These are phyloP conservation scores for Zaprionus lachaisei DNA, from an alignment of 1,140 invertebrate genomes.

Conservation along the genomic window DNA sequence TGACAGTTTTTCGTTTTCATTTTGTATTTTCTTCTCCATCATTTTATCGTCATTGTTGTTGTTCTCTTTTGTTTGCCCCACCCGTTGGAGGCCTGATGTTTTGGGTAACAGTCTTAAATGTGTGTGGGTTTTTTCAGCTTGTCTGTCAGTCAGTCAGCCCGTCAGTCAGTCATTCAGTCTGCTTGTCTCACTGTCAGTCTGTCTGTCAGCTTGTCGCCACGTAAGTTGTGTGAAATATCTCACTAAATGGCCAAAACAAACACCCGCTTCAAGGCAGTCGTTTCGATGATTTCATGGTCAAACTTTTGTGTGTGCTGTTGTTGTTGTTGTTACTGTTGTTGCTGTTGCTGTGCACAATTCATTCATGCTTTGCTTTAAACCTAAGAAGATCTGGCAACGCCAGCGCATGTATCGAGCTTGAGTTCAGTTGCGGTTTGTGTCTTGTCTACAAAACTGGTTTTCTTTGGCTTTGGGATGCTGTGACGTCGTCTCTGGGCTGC, in stretches of 20 bases:
- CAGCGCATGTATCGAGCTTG: neutral
- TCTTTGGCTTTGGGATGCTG: conserved; percentile 39
- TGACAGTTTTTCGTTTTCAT: conserved; percentile 70
- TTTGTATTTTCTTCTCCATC: conserved; percentile 47
- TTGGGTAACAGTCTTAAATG: conserved; percentile 24
- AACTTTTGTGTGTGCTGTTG: conserved; percentile 27
- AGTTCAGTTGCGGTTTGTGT: conserved; percentile 49
- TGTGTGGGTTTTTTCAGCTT: conserved; percentile 32
- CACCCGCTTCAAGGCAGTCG: conserved; percentile 63
- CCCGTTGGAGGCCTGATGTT: conserved; percentile 36
- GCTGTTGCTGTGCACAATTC: conserved; percentile 25
- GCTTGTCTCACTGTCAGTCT: conserved; percentile 48
- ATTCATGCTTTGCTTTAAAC: conserved; percentile 38
- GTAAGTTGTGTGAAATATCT: conserved; percentile 71
- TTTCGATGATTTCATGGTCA: conserved; percentile 62
- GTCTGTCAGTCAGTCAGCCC: conserved; percentile 41
- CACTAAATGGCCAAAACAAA: conserved; percentile 76
- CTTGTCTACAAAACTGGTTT: conserved; percentile 74
- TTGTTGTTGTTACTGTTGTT: conserved; percentile 18
- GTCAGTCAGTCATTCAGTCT: conserved; percentile 42
- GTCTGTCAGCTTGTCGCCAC: conserved; percentile 41
- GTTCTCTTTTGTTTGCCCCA: conserved; percentile 41
- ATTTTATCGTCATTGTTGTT: conserved; percentile 30
- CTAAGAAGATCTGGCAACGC: conserved; percentile 48
- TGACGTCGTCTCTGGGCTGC: conserved; percentile 30